Percentiles rank a stretch among this genome's conserved stretches.
phyloP scores from a whole-genome alignment of 2,888 invertebrate species.

The Hirtodrosophila cameraria region DNA sequence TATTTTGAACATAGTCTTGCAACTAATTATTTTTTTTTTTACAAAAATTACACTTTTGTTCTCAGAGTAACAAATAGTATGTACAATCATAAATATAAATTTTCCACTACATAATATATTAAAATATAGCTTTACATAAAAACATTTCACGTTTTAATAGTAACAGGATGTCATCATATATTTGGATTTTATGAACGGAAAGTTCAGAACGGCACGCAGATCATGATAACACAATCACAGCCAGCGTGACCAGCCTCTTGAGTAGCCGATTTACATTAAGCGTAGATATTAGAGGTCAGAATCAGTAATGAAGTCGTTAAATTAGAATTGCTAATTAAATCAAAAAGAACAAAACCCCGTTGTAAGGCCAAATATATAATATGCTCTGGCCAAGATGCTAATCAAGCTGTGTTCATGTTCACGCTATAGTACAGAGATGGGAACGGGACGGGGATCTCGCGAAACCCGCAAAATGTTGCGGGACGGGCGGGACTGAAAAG shows the following conservation, averaged over 20 bases:
- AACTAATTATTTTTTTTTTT: too few relatives aligned
- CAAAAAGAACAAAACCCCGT: constrained; percentile 1
- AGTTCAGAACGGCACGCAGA: constrained; percentile 39
- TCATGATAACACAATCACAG: constrained; percentile 43
- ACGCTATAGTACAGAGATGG: too few relatives aligned
- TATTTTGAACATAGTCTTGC: too few relatives aligned
- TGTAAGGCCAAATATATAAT: constrained; percentile 2
- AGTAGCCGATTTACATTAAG: constrained; percentile 30
- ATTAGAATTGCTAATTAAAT: constrained; percentile 55
- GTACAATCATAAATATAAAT: too few relatives aligned
- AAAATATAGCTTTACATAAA: background rate
- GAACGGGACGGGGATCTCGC: too few relatives aligned
- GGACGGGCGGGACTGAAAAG: too few relatives aligned
- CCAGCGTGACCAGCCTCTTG: constrained; percentile 43
- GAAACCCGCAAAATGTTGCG: too few relatives aligned
- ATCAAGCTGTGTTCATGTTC: background rate
- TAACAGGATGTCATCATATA: constrained; percentile 11
- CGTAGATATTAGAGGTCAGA: constrained; percentile 32
- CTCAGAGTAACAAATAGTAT: too few relatives aligned
- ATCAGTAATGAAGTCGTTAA: constrained; percentile 39
- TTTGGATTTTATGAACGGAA: constrained; percentile 10
- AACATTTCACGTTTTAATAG: constrained; percentile 4
- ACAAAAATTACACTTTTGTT: too few relatives aligned
- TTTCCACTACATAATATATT: too few relatives aligned
- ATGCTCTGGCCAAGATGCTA: constrained; percentile 3